Percentiles rank a stretch among this genome's conserved stretches.
Evolutionary conservation across 2,113 vertebrate species (phyloP).

Genomic region (Anolis sagrei): DNA sequence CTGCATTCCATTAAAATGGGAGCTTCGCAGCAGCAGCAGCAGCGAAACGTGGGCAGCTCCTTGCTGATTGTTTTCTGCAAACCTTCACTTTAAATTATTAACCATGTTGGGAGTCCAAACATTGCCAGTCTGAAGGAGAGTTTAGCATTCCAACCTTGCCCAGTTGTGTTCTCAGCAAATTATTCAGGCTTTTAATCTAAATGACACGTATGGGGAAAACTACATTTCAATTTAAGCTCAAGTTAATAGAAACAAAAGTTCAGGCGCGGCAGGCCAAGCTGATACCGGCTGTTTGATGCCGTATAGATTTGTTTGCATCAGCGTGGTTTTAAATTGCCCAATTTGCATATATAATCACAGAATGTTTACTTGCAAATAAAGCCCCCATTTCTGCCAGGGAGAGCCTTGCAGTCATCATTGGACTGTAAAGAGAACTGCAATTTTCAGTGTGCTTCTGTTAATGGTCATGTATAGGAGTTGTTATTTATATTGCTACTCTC

Average conservation of each 20-base stretch:
- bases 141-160: constrained; percentile 17
- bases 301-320: not conserved
- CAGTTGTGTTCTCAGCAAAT: constrained; percentile 13
- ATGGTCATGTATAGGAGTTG: not conserved
- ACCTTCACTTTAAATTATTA: constrained; percentile 32
- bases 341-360: not conserved
- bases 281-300: constrained; percentile 5
- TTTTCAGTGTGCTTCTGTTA: not conserved
- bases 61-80: constrained; percentile 33
- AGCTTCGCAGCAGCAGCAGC: not conserved
- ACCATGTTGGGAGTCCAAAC: not conserved
- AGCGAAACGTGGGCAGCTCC: not conserved
- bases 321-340: constrained; percentile 29
- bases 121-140: not conserved
- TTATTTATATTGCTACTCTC: not conserved
- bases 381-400: not conserved
- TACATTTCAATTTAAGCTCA: constrained; percentile 35
- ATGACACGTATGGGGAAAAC: constrained; percentile 4
- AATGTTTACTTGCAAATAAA: constrained; percentile 1
- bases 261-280: not conserved
- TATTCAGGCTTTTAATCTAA: constrained; percentile 36
- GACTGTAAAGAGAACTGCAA: not conserved
- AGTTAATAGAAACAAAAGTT: constrained; percentile 29
- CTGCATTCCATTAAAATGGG: not conserved
- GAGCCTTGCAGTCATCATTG: not conserved